Evolutionary conservation across 2,797 vertebrate species (phyloP).

Genomic region (Thunnus albacares): DNA sequence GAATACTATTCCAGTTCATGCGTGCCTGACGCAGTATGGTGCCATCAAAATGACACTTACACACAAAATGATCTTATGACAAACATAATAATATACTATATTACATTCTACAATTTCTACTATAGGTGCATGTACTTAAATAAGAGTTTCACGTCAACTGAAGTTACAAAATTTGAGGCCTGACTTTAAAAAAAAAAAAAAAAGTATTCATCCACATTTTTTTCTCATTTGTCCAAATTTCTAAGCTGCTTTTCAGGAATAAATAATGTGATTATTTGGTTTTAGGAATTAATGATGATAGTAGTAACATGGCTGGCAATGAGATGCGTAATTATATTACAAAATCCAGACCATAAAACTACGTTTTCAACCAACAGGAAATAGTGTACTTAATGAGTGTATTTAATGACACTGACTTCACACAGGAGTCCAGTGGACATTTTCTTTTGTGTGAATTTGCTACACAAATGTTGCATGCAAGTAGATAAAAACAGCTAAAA

Average conservation of each 20-base stretch:
- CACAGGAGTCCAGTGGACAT: neutral
- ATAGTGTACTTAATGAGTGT: neutral
- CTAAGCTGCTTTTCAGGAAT: constrained; percentile 31
- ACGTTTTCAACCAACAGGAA: neutral
- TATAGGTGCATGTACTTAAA: constrained; percentile 46
- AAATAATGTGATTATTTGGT: constrained; percentile 13
- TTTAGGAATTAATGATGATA: constrained; percentile 28
- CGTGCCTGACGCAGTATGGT: constrained; percentile 78
- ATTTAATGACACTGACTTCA: neutral
- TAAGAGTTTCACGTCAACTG: constrained; percentile 25
- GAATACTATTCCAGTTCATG: constrained; percentile 71
- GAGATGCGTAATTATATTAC: constrained; percentile 17
- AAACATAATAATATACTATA: constrained; percentile 87
- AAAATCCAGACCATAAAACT: constrained; percentile 8
- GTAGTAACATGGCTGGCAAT: constrained; percentile 30
- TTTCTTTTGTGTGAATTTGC: constrained; percentile 13
- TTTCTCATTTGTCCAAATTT: constrained; percentile 47
- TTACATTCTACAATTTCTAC: constrained; percentile 49
- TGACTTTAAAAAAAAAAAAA: neutral
- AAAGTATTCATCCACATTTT: constrained; percentile 34
- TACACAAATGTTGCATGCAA: constrained; percentile 4
- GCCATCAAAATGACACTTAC: constrained; percentile 58
- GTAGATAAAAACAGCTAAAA: constrained; percentile 6
- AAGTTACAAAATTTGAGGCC: constrained; percentile 31
- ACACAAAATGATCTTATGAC: constrained; percentile 65